Percentiles rank a stretch among this genome's conserved stretches.
Evolutionary conservation across 1,140 invertebrate species (phyloP).

Genomic region (Meteorus sp.): DNA sequence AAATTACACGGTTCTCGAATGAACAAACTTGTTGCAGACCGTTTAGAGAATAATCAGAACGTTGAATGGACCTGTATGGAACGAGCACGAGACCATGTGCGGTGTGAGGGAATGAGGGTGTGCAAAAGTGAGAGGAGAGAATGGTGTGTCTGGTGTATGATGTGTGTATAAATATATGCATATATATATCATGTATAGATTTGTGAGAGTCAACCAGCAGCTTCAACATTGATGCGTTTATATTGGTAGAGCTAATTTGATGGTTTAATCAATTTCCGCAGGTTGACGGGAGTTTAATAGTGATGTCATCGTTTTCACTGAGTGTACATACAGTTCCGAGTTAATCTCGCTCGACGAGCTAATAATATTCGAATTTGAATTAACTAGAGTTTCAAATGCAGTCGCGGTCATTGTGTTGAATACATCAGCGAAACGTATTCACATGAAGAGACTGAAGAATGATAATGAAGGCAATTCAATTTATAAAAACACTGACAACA

Average conservation of each 20-base stretch:
- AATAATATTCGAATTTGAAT: conserved; percentile 57
- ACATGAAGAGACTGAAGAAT: too few relatives aligned
- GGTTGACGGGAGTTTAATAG: conserved; percentile 59
- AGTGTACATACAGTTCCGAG: conserved; percentile 45
- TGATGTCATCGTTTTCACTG: conserved; percentile 60
- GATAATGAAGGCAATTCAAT: too few relatives aligned
- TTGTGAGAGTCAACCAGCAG: conserved; percentile 20
- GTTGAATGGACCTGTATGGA: conserved; percentile 24
- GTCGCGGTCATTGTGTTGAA: too few relatives aligned
- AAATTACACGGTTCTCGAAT: conserved; percentile 18
- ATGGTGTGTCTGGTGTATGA: too few relatives aligned
- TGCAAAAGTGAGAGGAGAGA: not conserved
- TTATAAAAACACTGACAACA: too few relatives aligned
- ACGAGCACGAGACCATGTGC: conserved; percentile 12
- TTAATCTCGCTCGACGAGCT: conserved; percentile 59
- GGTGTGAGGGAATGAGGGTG: conserved; percentile 6
- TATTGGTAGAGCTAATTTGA: conserved; percentile 61
- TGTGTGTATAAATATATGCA: too few relatives aligned
- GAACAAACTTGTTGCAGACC: conserved; percentile 24
- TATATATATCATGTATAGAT: not conserved
- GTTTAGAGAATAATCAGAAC: conserved; percentile 31
- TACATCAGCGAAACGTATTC: too few relatives aligned
- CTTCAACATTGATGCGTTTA: conserved; percentile 49
- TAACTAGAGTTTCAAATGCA: conserved; percentile 59
- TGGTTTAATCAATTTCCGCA: conserved; percentile 61